These are phyloP conservation scores for Drosophila navojoa DNA, from an alignment of 1,140 invertebrate species.

Conservation along the genomic window DNA sequence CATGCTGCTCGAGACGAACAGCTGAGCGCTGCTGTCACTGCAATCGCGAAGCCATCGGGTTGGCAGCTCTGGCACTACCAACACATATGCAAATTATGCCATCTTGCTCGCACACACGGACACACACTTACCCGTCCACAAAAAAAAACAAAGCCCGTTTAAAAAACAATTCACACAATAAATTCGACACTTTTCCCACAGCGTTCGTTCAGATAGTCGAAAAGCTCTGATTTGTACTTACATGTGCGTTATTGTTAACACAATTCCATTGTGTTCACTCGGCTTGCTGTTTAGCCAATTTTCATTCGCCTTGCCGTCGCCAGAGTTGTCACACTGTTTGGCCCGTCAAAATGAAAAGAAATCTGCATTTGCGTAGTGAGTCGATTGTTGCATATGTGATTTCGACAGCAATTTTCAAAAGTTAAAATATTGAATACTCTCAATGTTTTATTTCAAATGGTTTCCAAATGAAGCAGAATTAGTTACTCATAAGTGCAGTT, in stretches of 20 bases:
- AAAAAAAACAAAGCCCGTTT: slow-evolving; percentile 45
- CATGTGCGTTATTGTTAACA: slow-evolving; percentile 49
- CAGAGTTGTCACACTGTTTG: slow-evolving; percentile 38
- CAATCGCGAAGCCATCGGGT: slow-evolving; percentile 10
- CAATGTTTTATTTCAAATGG: background rate
- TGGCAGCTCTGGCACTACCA: slow-evolving; percentile 31
- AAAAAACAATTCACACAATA: slow-evolving; percentile 20
- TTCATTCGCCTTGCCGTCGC: slow-evolving; percentile 50
- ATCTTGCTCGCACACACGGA: slow-evolving; percentile 30
- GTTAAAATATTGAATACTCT: background rate
- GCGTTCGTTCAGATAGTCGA: background rate
- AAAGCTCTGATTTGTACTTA: slow-evolving; percentile 28
- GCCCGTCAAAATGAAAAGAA: slow-evolving; percentile 8
- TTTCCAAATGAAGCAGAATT: background rate
- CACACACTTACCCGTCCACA: slow-evolving; percentile 23
- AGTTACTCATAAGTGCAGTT: background rate
- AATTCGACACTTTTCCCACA: slow-evolving; percentile 19
- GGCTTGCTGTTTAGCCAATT: slow-evolving; percentile 53
- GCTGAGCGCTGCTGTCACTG: slow-evolving; percentile 31
- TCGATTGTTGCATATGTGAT: slow-evolving; percentile 14
- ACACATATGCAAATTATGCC: slow-evolving; percentile 25
- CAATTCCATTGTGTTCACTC: slow-evolving; percentile 50
- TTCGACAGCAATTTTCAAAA: background rate
- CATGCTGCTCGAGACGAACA: slow-evolving; percentile 24
- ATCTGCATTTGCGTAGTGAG: slow-evolving; percentile 6